phyloP scores from a whole-genome alignment of 1,140 invertebrate species.

The Melipona quadrifasciata region DNA sequence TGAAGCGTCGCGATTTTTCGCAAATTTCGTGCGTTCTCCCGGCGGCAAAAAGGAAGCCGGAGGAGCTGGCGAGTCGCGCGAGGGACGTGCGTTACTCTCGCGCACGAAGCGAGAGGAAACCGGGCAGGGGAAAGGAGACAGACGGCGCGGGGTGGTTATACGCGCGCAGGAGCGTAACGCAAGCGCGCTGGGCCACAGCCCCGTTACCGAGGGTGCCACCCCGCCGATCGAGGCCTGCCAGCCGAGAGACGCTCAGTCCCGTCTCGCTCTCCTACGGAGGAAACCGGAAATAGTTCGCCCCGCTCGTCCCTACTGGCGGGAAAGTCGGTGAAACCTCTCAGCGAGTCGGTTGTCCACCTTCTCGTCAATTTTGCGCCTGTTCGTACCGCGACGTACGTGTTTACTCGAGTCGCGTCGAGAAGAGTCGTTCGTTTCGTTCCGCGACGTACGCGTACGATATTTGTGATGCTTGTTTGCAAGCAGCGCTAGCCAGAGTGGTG shows the following conservation, averaged over 20 bases:
- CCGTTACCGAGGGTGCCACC: slow-evolving; percentile 70
- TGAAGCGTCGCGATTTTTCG: neutral
- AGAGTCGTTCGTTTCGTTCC: neutral
- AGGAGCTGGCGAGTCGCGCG: neutral
- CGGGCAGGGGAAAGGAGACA: neutral
- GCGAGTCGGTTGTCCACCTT: neutral
- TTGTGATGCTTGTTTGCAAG: slow-evolving; percentile 7
- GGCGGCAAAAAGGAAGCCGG: neutral
- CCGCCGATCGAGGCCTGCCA: slow-evolving; percentile 57
- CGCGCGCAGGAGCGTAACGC: slow-evolving; percentile 74
- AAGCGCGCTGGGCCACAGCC: slow-evolving; percentile 70
- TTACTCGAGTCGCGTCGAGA: neutral
- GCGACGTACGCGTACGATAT: neutral
- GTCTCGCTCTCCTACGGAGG: slow-evolving; percentile 68
- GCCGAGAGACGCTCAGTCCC: slow-evolving; percentile 70
- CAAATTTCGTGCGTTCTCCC: slow-evolving; percentile 35
- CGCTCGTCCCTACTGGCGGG: slow-evolving; percentile 60
- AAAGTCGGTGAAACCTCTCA: slow-evolving; percentile 45
- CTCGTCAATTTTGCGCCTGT: too few relatives aligned
- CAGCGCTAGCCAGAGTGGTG: neutral
- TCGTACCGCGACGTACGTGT: too few relatives aligned
- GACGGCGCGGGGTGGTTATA: slow-evolving; percentile 54
- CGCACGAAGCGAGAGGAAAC: neutral
- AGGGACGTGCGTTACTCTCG: neutral
- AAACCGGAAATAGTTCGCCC: slow-evolving; percentile 63